Percentiles rank a stretch among this genome's conserved stretches.
Conservation (phyloP, 2,113 vertebrate species). For the Hystrix cristata region DNA sequence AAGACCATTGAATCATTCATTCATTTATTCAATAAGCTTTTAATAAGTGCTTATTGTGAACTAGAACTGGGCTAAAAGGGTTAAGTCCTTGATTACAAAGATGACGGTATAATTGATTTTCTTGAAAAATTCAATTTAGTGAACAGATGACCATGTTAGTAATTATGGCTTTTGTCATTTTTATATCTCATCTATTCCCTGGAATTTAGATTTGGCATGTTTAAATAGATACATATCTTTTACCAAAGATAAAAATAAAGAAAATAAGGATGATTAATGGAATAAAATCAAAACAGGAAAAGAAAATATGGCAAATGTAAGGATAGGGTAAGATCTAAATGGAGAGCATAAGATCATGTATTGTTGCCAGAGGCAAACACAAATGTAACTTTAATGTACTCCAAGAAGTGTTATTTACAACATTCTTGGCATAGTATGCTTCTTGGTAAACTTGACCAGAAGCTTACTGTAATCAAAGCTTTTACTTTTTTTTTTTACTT, state of each 20-base stretch:
- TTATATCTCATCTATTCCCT: constrained; percentile 26
- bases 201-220: constrained; percentile 42
- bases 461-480: not conserved
- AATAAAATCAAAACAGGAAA: constrained; percentile 46
- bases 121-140: not conserved
- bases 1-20: constrained; percentile 43
- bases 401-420: not conserved
- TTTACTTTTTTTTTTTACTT: not conserved
- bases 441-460: not conserved
- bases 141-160: not conserved
- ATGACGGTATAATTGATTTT: not conserved
- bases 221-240: not conserved
- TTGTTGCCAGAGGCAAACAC: not conserved
- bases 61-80: not conserved
- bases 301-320: not conserved
- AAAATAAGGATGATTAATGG: constrained; percentile 2
- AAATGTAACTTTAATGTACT: not conserved
- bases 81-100: not conserved
- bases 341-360: not conserved
- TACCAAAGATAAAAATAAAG: constrained; percentile 25
- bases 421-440: not conserved
- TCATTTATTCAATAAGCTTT: constrained; percentile 50
- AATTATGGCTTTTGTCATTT: constrained; percentile 28
- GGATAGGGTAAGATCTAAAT: not conserved
- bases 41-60: not conserved